Conservation (phyloP, 2,113 vertebrate species). For the Tupaia tana region DNA sequence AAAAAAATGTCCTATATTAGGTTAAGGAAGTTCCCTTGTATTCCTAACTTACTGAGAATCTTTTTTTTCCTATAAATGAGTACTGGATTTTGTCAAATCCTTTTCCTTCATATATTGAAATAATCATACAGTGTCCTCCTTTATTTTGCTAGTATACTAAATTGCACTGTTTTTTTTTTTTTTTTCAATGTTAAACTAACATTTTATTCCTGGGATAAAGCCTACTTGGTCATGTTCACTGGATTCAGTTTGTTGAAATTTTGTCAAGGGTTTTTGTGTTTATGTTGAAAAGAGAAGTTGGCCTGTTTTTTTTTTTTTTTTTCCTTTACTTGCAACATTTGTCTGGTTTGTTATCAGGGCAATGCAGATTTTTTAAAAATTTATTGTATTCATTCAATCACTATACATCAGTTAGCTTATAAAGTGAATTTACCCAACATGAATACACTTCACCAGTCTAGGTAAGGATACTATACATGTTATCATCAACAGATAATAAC, state of each 20-base stretch:
- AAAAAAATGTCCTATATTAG: neutral
- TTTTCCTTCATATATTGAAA: slow-evolving; percentile 46
- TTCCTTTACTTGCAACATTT: slow-evolving; percentile 19
- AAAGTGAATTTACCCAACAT: too few species aligned
- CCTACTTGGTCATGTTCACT: neutral
- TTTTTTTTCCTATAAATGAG: slow-evolving; percentile 36
- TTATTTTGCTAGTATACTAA: slow-evolving; percentile 27
- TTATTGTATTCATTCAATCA: too few species aligned
- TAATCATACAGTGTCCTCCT: neutral
- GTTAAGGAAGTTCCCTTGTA: slow-evolving; percentile 28
- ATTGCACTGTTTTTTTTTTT: slow-evolving; percentile 25
- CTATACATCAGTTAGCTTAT: too few species aligned
- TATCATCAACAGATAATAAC: too few species aligned
- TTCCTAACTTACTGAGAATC: slow-evolving; percentile 37
- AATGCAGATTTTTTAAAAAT: neutral
- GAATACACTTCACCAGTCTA: too few species aligned
- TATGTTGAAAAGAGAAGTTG: neutral
- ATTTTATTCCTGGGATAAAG: slow-evolving; percentile 31
- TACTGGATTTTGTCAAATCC: neutral
- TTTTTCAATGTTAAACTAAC: slow-evolving; percentile 14
- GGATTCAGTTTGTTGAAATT: slow-evolving; percentile 51
- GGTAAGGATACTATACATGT: too few species aligned
- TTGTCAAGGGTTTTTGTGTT: slow-evolving; percentile 32
- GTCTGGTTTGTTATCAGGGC: slow-evolving; percentile 35
- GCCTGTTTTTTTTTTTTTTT: slow-evolving; percentile 32